Base-by-base conservation (phyloP, 2,888 invertebrate species). In the Caenorhabditis drosophilae region DNA sequence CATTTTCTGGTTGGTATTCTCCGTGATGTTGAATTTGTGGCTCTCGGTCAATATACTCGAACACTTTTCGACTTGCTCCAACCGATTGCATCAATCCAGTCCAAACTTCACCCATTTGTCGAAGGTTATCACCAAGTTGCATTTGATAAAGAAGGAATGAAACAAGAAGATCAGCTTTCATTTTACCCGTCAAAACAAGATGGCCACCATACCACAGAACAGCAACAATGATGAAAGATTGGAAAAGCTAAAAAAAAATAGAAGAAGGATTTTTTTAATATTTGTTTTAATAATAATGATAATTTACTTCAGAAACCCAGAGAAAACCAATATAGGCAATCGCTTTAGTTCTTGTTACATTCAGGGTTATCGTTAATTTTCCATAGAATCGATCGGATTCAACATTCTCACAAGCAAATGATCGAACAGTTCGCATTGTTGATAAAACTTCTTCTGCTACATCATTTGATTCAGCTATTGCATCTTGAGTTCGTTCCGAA, bases 141-240 rank as follows among this genome's bases (percentile, higher is more conserved):
- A 85, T 79, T 71, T 86, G 85, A 66, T 86, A 86, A n/a, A 86
- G 80, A 16, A 86, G 80, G 74, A 85, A 86, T 0, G 86, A 84
- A 11, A 86, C 84, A 15, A 86, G 77, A 11, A 84, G 79, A 3
- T 84, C 84, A 16, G 82, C 83, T 27, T 74, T 69, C 60, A 80
- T 62, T 44, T 77, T 73, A 4, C 67, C 74, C 11, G 76, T 69
- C 12, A 86, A 58, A 20, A 86, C 86, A 22, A 86, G 73, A 72
- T 85, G 85, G 9, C 85, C 86, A 16, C 85, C 85, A 70, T 85
- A 85, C 79, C 84, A 85, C 34, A 85, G 70, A 9, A 84, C 84
- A 18, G 83, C 76, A 22, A 82, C 76, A 47, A 80, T 77, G 60
- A 82, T 82, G 51, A 80, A 76, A 2, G 79, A 75, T 73, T 82